A percentile compares a stretch with the other conserved stretches of the same genome.
phyloP scores from a whole-genome alignment of 2,888 invertebrate species.

The Noctua janthina region DNA sequence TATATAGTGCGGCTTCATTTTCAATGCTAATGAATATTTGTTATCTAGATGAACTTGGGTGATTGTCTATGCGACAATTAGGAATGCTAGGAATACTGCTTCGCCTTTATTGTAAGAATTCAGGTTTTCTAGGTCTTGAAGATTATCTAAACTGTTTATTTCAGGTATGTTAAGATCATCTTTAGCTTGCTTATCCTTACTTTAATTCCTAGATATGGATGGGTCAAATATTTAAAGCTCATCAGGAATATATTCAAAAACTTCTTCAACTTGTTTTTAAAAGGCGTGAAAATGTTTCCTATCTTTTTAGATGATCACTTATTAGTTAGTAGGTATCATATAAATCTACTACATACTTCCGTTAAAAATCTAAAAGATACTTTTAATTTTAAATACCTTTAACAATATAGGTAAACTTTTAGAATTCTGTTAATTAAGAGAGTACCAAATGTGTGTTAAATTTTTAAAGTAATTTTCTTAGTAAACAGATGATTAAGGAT shows the following conservation, averaged over 20 bases:
- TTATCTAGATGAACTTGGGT: slow-evolving; percentile 68
- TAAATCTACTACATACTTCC: too few relatives aligned
- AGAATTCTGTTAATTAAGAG: neutral
- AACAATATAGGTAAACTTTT: neutral
- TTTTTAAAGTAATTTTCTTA: neutral
- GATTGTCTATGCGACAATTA: slow-evolving; percentile 63
- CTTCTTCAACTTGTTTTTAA: neutral
- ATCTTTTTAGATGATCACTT: neutral
- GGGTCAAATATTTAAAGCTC: neutral
- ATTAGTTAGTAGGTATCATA: neutral
- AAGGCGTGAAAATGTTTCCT: neutral
- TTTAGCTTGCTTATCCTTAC: neutral
- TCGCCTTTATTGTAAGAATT: slow-evolving; percentile 6
- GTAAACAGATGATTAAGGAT: slow-evolving; percentile 17
- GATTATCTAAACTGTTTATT: neutral
- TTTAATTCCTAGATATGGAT: neutral
- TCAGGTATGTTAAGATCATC: neutral
- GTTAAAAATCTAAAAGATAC: neutral
- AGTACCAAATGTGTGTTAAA: neutral
- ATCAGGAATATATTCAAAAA: neutral
- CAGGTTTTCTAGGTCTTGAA: neutral
- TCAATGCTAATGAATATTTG: slow-evolving; percentile 66
- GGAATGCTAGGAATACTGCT: slow-evolving; percentile 29
- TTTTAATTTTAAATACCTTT: neutral
- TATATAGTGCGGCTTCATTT: slow-evolving; percentile 56